These are phyloP conservation scores for Channallabes apus DNA, from an alignment of 2,797 vertebrate genomes.

Conservation along the genomic window DNA sequence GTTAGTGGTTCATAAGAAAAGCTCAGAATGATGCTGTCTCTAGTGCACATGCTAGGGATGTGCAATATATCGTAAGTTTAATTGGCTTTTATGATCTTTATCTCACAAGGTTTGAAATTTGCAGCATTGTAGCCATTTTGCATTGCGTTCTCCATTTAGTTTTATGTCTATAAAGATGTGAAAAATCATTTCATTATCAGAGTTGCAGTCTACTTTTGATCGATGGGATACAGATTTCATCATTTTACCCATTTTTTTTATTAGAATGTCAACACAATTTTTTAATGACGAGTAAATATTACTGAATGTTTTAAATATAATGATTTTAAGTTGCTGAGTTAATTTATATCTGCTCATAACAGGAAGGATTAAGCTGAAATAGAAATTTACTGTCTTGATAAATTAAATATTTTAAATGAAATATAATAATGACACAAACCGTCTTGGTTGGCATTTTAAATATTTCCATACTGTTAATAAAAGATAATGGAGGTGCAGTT, in stretches of 20 bases:
- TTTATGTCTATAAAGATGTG: neutral
- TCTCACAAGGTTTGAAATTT: neutral
- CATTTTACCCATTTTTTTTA: neutral
- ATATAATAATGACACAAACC: neutral
- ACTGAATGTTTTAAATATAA: neutral
- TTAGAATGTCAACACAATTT: neutral
- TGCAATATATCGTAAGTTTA: neutral
- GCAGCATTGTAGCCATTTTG: neutral
- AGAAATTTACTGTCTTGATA: too few species aligned
- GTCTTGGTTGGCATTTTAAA: neutral
- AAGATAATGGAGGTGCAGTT: neutral
- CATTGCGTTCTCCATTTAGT: neutral
- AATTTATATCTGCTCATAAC: neutral
- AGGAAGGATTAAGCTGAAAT: neutral
- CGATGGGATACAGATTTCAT: neutral
- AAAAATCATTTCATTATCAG: neutral
- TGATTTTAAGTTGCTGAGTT: neutral
- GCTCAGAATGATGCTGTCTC: constrained; percentile 36
- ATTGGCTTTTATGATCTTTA: neutral
- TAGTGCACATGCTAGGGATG: neutral
- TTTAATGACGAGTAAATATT: neutral
- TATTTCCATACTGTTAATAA: neutral
- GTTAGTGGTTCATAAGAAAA: constrained; percentile 59
- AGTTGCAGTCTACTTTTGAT: neutral
- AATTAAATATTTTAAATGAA: too few species aligned